Evolutionary conservation across 2,888 invertebrate species (phyloP).

Genomic region (Chrysina gloriosa): DNA sequence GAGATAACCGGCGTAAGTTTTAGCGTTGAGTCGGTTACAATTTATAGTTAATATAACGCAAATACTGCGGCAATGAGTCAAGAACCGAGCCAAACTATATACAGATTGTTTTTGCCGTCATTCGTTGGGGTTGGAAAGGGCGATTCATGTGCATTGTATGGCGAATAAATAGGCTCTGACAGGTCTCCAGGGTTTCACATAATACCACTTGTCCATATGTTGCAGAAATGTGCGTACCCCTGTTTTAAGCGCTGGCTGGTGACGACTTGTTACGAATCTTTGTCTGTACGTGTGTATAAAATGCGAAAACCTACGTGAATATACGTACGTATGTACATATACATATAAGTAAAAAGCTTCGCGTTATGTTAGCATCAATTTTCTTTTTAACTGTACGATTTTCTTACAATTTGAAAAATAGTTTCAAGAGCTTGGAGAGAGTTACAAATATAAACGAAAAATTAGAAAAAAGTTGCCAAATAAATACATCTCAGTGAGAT

Average conservation of each 20-base stretch:
- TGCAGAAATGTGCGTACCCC: slow-evolving; percentile 51
- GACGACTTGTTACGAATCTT: slow-evolving; percentile 8
- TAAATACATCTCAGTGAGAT: too few species aligned
- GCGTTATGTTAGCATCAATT: too few species aligned
- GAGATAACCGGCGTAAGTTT: too few species aligned
- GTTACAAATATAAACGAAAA: too few species aligned
- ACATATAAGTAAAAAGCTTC: too few species aligned
- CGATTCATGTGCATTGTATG: slow-evolving; percentile 58
- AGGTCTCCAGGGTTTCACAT: slow-evolving; percentile 64
- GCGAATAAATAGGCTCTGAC: slow-evolving; percentile 64
- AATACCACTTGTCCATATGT: slow-evolving; percentile 67
- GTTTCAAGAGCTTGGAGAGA: too few species aligned
- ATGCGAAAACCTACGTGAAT: neutral
- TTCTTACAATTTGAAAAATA: too few species aligned
- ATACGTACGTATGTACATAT: too few species aligned
- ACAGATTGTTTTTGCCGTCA: slow-evolving; percentile 52
- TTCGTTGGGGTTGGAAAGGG: slow-evolving; percentile 49
- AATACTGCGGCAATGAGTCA: slow-evolving; percentile 44
- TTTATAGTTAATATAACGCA: neutral
- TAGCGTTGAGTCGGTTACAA: too few species aligned
- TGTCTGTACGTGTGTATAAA: neutral
- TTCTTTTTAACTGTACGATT: too few species aligned
- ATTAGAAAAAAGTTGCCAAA: too few species aligned
- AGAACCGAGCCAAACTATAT: slow-evolving; percentile 47
- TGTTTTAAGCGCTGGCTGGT: slow-evolving; percentile 45